Percentiles rank a stretch among this genome's conserved stretches.
These are phyloP conservation scores for Cyprinodon tularosa DNA, from an alignment of 2,113 vertebrate species.

Conservation along the genomic window DNA sequence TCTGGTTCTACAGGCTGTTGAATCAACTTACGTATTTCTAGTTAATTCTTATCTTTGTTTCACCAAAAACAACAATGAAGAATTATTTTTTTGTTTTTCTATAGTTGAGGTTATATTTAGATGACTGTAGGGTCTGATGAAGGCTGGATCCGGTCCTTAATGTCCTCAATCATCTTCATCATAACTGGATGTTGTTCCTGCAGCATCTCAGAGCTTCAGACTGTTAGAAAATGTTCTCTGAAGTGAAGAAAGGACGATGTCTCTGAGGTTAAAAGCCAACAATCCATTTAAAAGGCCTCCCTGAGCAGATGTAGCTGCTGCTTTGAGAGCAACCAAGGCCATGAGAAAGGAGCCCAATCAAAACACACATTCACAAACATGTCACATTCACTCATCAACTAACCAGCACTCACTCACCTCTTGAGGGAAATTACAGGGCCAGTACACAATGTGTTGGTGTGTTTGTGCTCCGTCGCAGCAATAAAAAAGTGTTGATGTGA, in stretches of 20 bases:
- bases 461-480: constrained; percentile 4
- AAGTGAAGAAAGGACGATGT: background rate
- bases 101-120: background rate
- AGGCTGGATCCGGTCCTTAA: background rate
- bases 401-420: constrained; percentile 20
- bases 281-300: constrained; percentile 1
- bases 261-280: background rate
- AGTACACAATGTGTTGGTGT: constrained; percentile 11
- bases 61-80: background rate
- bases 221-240: background rate
- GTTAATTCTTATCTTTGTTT: background rate
- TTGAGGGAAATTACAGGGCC: constrained; percentile 46
- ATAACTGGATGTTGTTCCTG: background rate
- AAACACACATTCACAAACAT: constrained; percentile 25
- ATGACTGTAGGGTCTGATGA: background rate
- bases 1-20: background rate
- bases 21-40: background rate
- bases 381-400: constrained; percentile 29
- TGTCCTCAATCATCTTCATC: background rate
- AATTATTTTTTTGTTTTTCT: background rate
- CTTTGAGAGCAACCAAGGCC: constrained; percentile 15
- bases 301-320: constrained; percentile 13
- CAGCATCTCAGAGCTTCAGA: background rate
- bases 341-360: background rate
- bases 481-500: constrained; percentile 53